Evolutionary conservation across 2,113 vertebrate species (phyloP).

Genomic region (Cebidichthys violaceus): DNA sequence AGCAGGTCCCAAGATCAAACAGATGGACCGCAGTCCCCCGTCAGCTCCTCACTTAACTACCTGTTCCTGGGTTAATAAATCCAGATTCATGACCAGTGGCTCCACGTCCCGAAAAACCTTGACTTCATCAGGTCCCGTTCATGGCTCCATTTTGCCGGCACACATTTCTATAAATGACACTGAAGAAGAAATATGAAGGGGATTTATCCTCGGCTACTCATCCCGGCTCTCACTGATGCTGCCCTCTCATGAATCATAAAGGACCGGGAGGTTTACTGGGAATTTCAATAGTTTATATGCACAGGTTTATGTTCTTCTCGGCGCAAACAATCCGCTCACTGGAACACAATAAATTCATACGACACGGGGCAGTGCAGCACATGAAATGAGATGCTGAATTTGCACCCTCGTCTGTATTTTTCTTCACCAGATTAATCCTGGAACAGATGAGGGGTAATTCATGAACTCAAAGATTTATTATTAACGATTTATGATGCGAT

Average conservation of each 20-base stretch:
- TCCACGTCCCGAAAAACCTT: constrained; percentile 72
- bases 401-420: constrained; percentile 16
- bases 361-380: constrained; percentile 8
- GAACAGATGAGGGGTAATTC: constrained; percentile 9
- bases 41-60: constrained; percentile 64
- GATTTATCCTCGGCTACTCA: constrained; percentile 27
- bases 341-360: constrained; percentile 34
- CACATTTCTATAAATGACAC: constrained; percentile 80
- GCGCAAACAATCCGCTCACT: constrained; percentile 31
- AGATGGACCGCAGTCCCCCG: constrained; percentile 47
- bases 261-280: background rate
- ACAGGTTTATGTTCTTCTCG: constrained; percentile 41
- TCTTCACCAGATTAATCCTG: constrained; percentile 30
- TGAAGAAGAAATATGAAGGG: constrained; percentile 75
- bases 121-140: constrained; percentile 72
- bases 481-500: constrained; percentile 7
- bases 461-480: constrained; percentile 29
- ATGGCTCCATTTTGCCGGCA: constrained; percentile 61
- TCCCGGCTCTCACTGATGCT: constrained; percentile 1
- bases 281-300: constrained; percentile 7
- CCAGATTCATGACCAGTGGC: constrained; percentile 61
- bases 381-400: constrained; percentile 19
- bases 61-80: constrained; percentile 74
- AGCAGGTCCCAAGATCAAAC: constrained; percentile 33
- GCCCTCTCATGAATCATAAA: constrained; percentile 58